Conservation (phyloP, 2,797 vertebrate species). For the Molossus molossus region DNA sequence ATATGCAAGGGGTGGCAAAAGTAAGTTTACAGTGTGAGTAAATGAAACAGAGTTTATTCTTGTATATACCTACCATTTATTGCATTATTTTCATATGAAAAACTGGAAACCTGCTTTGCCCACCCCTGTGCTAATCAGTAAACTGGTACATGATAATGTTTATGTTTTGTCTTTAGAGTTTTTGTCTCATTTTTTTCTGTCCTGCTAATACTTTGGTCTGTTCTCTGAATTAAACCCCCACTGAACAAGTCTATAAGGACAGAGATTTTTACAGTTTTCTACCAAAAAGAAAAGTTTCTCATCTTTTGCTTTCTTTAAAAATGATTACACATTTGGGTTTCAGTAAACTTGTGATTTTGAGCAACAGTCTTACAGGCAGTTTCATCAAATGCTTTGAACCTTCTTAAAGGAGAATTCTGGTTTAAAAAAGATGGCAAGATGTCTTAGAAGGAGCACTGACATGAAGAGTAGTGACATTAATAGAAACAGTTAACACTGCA, state of each 20-base stretch:
- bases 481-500: neutral
- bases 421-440: neutral
- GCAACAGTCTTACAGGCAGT: neutral
- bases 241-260: neutral
- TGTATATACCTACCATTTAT: neutral
- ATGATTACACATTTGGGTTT: neutral
- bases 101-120: neutral
- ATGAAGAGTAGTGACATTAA: neutral
- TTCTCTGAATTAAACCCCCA: neutral
- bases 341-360: slow-evolving; percentile 11
- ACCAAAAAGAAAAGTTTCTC: neutral
- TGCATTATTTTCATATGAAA: neutral
- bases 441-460: neutral
- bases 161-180: neutral
- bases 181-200: neutral
- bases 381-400: neutral
- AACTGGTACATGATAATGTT: neutral
- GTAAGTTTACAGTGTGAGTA: neutral
- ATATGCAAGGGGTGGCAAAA: neutral
- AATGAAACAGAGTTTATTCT: neutral
- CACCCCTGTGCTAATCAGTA: neutral
- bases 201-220: neutral
- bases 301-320: neutral
- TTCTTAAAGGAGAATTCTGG: neutral
- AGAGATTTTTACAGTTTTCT: neutral